Evolutionary conservation across 2,113 vertebrate genomes (phyloP), one percentile per base, ranked within the genome.

Genomic region (Falcunculus frontatus): DNA sequence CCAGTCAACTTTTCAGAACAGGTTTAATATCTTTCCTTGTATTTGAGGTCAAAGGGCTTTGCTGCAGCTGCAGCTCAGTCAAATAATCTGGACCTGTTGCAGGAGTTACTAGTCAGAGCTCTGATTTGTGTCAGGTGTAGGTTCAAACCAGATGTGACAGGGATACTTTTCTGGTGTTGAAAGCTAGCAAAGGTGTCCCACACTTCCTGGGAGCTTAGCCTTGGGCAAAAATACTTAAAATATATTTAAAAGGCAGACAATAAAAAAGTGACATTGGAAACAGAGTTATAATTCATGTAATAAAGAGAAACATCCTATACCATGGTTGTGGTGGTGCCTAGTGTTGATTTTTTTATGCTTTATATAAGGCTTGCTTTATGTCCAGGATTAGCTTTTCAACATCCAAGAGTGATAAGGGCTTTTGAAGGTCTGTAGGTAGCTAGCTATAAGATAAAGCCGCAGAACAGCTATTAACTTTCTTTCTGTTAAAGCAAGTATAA

Each of bases 161-260:
- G 70, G 83, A 81, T 96, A 93, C 50, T 90, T 90, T 88, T 59
- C 70, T 95, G 69, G 74, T 95, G 91, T 94, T 96, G 94, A 97
- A 97, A 95, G 84, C 81, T 65, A 53, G 23, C 25, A 33, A 83
- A 89, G 91, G 89, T 91, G 91, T 93, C 84, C 67, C 84, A 73
- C 74, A 87, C 74, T 97, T 97, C 94, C 95, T 95, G 95, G 96
- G 94, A 96, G 89, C 89, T 97, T 96, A 94, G 78, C 62, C 53
- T 78, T 83, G 41, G 55, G 52, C 78, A 53, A 22, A 42, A 74
- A 32, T 42, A 37, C 42, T 5, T 42, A 89, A 91, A 95, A 89
- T 47, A 89, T 42, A 41, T 92, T 78, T 91, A 67, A 94, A 89
- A 87, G 69, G 41, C 30, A 84, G 77, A 92, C 62, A 94, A 57